phyloP scores from a whole-genome alignment of 2,888 invertebrate genomes.

The Tipula vernalis region DNA sequence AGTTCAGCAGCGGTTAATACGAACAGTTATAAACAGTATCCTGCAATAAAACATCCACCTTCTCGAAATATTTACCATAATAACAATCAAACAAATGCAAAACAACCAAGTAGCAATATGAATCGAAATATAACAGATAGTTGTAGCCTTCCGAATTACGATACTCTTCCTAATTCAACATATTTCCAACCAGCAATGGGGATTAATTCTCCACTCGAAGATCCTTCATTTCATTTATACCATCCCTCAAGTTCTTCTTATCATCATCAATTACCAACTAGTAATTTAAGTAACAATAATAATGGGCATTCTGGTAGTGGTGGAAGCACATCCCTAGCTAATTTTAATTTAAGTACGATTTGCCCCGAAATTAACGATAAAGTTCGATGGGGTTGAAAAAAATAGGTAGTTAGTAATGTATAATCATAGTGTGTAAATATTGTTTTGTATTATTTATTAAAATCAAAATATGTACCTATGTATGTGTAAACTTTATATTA shows the following conservation, averaged over 20 bases:
- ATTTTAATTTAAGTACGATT: constrained; percentile 71
- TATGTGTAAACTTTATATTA: not conserved
- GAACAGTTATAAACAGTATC: not conserved
- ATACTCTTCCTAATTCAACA: not conserved
- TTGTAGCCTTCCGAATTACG: not conserved
- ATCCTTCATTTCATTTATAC: constrained; percentile 4
- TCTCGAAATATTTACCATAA: not conserved
- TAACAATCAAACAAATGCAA: not conserved
- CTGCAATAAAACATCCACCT: not conserved
- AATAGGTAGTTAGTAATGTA: not conserved
- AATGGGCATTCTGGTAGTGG: not conserved
- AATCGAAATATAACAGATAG: not conserved
- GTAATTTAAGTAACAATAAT: not conserved
- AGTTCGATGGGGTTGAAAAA: constrained; percentile 21
- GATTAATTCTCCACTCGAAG: not conserved
- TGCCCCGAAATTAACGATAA: constrained; percentile 70
- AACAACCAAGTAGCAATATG: not conserved
- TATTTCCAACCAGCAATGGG: not conserved
- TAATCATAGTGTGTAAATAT: not conserved
- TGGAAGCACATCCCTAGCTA: constrained; percentile 39
- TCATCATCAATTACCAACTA: constrained; percentile 6
- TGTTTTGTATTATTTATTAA: not conserved
- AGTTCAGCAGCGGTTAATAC: not conserved
- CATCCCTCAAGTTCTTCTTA: not conserved
- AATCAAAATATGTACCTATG: not conserved